Evolutionary conservation across 2,113 vertebrate genomes (phyloP), one percentile per base, ranked within the genome.

Genomic region (Pelusios castaneus): DNA sequence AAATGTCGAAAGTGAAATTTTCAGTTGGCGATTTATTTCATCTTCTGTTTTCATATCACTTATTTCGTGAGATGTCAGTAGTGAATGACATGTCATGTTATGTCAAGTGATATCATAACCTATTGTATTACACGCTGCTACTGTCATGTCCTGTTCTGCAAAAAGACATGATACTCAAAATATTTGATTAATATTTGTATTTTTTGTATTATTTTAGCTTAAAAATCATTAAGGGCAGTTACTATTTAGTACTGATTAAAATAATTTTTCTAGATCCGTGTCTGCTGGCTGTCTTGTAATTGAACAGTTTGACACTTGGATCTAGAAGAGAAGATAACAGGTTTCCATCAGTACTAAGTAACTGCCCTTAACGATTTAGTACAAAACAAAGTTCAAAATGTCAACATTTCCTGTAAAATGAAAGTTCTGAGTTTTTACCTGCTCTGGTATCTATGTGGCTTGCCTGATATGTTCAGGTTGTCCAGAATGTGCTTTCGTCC

Each of bases 51-150:
- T 60, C 58, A 31, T 60, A 27, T 58, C 87, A 67, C 31, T 55
- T 55, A 82, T 19, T 91, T 95, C 8, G 60, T 82, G 78, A 85
- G 84, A 55, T 93, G 79, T 58, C 85, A 83, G 47, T 87, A 94
- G 27, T 52, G 25, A 31, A 63, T 63, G 8, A 63, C 8, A 56
- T 55, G 17, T 34, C 14, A 34, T 63, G 31, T 63, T 8, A 63
- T 17, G 31, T 63, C 60, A 63, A n/a, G n/a, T n/a, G 17, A 17
- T 9, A 63, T n/a, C 3, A 9, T 63, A 31, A n/a, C 13, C 17
- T 63, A 63, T 19, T 31, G 6, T 58, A 16, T 31, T 63, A 19
- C 31, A n/a, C 60, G n/a, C 16, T 63, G 29, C 16, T 63, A n/a
- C 6, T n/a, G 31, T n/a, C 60, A 63, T 6, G 8, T 31, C 60